phyloP scores from a whole-genome alignment of 30 jellyfish, hydroid and myxozoan species.

The Cassiopea xamachana region DNA sequence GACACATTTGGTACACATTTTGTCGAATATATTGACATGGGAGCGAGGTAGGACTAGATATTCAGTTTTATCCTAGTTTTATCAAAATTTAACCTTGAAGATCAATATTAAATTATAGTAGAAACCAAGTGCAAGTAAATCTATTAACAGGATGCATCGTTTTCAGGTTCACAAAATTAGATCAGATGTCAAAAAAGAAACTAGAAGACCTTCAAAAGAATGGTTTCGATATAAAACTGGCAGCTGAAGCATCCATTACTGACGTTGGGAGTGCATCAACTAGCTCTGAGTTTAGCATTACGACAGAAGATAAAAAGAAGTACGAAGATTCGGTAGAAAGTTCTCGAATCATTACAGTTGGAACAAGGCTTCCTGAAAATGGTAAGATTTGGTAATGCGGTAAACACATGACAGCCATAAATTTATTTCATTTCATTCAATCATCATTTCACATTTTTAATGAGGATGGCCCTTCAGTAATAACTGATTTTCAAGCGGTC shows the following conservation, averaged over 20 bases:
- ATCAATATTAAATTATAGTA: too few relatives aligned
- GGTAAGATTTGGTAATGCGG: constrained; percentile 7
- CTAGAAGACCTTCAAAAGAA: constrained; percentile 39
- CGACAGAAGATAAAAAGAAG: not conserved
- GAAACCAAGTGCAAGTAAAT: not conserved
- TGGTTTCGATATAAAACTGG: constrained; percentile 35
- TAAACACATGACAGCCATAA: too few relatives aligned
- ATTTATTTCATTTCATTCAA: too few relatives aligned
- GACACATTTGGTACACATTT: constrained; percentile 55
- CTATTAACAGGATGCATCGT: not conserved
- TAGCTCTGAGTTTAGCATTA: not conserved
- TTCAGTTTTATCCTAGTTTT: not conserved
- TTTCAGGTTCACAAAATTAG: constrained; percentile 42
- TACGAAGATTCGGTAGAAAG: constrained; percentile 8
- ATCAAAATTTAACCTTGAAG: not conserved
- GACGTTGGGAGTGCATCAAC: constrained; percentile 6
- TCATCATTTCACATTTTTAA: too few relatives aligned
- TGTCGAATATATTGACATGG: constrained; percentile 43
- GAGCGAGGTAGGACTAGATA: constrained; percentile 44
- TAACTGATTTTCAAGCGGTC: too few relatives aligned
- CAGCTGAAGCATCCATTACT: constrained; percentile 28
- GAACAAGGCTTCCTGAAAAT: constrained; percentile 38
- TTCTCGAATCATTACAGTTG: constrained; percentile 15
- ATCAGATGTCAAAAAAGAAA: constrained; percentile 29
- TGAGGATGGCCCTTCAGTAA: too few relatives aligned